phyloP scores from a whole-genome alignment of 2,888 invertebrate genomes.

The Megamerina dolium region DNA sequence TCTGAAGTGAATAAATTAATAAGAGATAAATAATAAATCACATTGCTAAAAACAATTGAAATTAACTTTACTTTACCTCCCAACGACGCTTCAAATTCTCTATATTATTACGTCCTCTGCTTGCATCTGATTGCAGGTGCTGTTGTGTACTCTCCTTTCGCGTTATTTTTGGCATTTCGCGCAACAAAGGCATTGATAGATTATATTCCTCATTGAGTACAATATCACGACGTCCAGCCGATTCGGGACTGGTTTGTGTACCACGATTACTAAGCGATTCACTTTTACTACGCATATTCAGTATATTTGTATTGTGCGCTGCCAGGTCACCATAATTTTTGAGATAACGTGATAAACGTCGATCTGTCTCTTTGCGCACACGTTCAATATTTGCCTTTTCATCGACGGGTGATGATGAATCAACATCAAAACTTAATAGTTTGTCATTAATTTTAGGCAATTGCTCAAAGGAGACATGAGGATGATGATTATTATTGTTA shows the following conservation, averaged over 20 bases:
- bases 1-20: no score
- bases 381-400: conserved; percentile 33
- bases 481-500: no score
- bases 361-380: conserved; percentile 37
- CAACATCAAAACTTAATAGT: conserved; percentile 27
- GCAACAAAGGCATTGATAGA: conserved; percentile 59
- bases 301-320: conserved; percentile 1
- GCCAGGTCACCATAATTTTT: conserved; percentile 43
- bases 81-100: conserved; percentile 51
- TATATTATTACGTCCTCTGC: conserved; percentile 25
- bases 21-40: conserved; percentile 32
- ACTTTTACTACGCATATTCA: conserved; percentile 27
- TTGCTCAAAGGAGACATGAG: conserved; percentile 23
- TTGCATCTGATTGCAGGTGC: conserved; percentile 8
- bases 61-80: conserved; percentile 45
- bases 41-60: background rate
- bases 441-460: conserved; percentile 21
- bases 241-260: conserved; percentile 40
- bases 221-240: conserved; percentile 34
- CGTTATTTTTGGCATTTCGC: conserved; percentile 52
- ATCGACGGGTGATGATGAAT: conserved; percentile 24
- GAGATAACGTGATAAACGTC: conserved; percentile 38
- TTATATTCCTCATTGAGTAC: conserved; percentile 45
- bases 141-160: conserved; percentile 27
- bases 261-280: conserved; percentile 35